Base-by-base conservation (phyloP, 2,797 vertebrate species). In the Aeoliscus strigatus region DNA sequence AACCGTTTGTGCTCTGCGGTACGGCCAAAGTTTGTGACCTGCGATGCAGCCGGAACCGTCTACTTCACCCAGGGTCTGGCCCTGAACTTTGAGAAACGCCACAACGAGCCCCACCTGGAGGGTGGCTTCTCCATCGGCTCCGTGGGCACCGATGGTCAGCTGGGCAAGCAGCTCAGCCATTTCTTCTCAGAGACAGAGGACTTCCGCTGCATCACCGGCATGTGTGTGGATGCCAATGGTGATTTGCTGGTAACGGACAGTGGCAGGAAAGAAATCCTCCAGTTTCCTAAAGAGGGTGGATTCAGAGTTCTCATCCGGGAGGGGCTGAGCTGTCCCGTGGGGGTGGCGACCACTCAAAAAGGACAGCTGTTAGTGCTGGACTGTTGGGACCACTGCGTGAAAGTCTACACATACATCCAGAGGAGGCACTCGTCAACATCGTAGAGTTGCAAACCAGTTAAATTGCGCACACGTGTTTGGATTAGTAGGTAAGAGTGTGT, bases 381-480 rank as follows among this genome's bases (percentile, higher is more conserved):
- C 76, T 98, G 93, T 60, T 96, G 93, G 94, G 96, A 98, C 86
- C 93, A 98, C 8, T 98, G 96, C 76, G 92, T 98, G 59, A 98
- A 98, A 85, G 91, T 98, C 65, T 98, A 95, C 79, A 92, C 90
- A 34, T 98, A 98, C 72, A 87, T 93, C 46, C 86, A 94, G 67
- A 91, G 87, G 82, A 89, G 93, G 53, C 87, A 87, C 36, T 89
- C 88, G 8, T 88, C 85, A 16, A 86, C 82, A 9, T 88, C 83
- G 31, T 90, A 86, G 46, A 52, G 51, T 9, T 23, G 40, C 21
- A 27, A 27, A 38, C 36, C 50, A 41, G 18, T 42, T 15, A 14
- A 12, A 15, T 30, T 15, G 27, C 59, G 56, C 51, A 21, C 24
- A 29, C 33, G 38, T 10, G 25, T 18, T 27, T 29, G 37, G 24